phyloP scores from a whole-genome alignment of 35 echinoderm and acorn worm species.

The Lytechinus variegatus region DNA sequence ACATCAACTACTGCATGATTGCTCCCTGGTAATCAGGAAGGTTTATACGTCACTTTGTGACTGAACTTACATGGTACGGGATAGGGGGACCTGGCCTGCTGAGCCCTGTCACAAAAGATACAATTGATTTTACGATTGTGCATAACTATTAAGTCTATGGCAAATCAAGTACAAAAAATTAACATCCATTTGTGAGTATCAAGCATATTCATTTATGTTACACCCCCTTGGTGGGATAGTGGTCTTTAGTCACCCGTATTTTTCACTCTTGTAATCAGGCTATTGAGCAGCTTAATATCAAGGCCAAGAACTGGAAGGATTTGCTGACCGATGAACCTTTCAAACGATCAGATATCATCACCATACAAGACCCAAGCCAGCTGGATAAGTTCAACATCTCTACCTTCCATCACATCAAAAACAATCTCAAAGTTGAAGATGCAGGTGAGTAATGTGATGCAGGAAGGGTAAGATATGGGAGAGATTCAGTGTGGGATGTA shows the following conservation, averaged over 20 bases:
- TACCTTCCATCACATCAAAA: slow-evolving; percentile 91
- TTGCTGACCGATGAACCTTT: slow-evolving; percentile 85
- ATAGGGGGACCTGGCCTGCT: too few species aligned
- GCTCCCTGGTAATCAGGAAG: too few species aligned
- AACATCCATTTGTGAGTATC: too few species aligned
- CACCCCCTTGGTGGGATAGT: too few species aligned
- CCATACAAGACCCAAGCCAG: slow-evolving; percentile 88
- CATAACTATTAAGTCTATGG: too few species aligned
- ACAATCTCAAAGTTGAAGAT: slow-evolving; percentile 82
- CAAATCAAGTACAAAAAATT: too few species aligned
- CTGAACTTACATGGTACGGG: too few species aligned
- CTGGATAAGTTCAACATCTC: slow-evolving; percentile 97
- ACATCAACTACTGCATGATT: too few species aligned
- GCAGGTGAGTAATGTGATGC: slow-evolving; percentile 65
- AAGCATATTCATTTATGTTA: too few species aligned
- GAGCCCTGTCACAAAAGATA: too few species aligned
- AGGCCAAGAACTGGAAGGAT: slow-evolving; percentile 95
- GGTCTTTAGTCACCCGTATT: neutral
- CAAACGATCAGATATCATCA: slow-evolving; percentile 86
- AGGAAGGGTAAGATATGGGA: neutral
- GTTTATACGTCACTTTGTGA: too few species aligned
- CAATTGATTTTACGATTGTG: too few species aligned
- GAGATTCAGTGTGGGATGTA: neutral
- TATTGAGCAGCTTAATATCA: slow-evolving; percentile 94
- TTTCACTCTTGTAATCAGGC: slow-evolving; percentile 60